phyloP scores from a whole-genome alignment of 2,888 invertebrate species.

The Mythimna lalbum region DNA sequence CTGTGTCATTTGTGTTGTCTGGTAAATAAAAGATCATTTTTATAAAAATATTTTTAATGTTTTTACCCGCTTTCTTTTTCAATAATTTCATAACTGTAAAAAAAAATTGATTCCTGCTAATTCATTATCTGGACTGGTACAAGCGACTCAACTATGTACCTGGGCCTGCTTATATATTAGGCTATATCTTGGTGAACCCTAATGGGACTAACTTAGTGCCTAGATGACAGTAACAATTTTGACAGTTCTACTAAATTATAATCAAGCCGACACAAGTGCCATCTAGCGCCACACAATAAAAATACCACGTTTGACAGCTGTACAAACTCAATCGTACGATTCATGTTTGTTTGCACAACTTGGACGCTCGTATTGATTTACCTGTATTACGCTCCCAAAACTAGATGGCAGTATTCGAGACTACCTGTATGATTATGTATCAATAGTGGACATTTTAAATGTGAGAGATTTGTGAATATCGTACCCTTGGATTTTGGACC shows the following conservation, averaged over 20 bases:
- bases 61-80: not conserved
- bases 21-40: conserved; percentile 50
- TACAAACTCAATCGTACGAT: not conserved
- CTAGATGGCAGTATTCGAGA: conserved; percentile 42
- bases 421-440: not conserved
- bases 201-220: too few relatives aligned
- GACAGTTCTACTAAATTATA: not conserved
- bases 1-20: conserved; percentile 54
- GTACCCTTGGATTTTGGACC: not conserved
- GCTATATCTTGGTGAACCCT: too few relatives aligned
- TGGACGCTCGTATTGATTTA: not conserved
- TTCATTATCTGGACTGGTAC: too few relatives aligned
- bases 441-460: not conserved
- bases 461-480: not conserved
- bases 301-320: conserved; percentile 10
- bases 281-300: conserved; percentile 27
- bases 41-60: conserved; percentile 7
- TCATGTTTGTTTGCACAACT: not conserved
- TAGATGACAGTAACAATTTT: not conserved
- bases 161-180: too few relatives aligned
- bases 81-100: not conserved
- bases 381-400: not conserved
- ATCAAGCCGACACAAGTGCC: conserved; percentile 14
- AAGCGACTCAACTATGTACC: too few relatives aligned
- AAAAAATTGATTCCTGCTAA: too few relatives aligned